Evolutionary conservation across 2,888 invertebrate genomes (phyloP).

Genomic region (Mallateleia sp.): DNA sequence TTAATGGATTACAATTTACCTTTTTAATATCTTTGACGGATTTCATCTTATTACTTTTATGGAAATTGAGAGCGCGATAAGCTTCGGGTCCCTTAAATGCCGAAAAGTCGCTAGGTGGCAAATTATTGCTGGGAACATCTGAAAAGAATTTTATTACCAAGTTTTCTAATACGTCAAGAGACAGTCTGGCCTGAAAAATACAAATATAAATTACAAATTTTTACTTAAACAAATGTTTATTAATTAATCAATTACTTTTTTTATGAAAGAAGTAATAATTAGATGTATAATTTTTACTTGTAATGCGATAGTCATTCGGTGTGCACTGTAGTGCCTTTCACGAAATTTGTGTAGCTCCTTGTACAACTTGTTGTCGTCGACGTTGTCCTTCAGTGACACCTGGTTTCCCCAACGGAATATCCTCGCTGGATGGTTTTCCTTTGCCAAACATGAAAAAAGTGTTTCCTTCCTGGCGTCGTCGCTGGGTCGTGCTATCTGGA

Average conservation of each 20-base stretch:
- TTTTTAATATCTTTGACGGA: slow-evolving; percentile 94
- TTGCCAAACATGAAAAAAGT: slow-evolving; percentile 93
- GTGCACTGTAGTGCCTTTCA: slow-evolving; percentile 95
- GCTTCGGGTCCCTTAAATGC: slow-evolving; percentile 90
- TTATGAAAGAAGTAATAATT: no score
- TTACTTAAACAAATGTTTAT: no score
- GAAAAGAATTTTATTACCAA: slow-evolving; percentile 93
- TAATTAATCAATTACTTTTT: no score
- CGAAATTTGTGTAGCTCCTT: slow-evolving; percentile 94
- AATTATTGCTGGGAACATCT: slow-evolving; percentile 92
- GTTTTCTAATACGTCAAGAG: slow-evolving; percentile 92
- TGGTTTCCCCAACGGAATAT: slow-evolving; percentile 97
- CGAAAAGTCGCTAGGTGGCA: slow-evolving; percentile 92
- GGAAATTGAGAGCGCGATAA: slow-evolving; percentile 92
- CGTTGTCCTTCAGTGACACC: slow-evolving; percentile 92
- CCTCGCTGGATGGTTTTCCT: slow-evolving; percentile 93
- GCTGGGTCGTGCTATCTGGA: slow-evolving; percentile 94
- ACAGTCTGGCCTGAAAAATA: slow-evolving; percentile 91
- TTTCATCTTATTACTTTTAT: slow-evolving; percentile 93
- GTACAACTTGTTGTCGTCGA: slow-evolving; percentile 93
- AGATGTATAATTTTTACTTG: no score
- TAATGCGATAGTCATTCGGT: slow-evolving; percentile 96
- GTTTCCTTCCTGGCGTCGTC: slow-evolving; percentile 95
- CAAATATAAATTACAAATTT: no score
- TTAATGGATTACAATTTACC: slow-evolving; percentile 90